These are phyloP conservation scores for Amphipoea lucens DNA, from an alignment of 2,888 invertebrate genomes.

Conservation along the genomic window DNA sequence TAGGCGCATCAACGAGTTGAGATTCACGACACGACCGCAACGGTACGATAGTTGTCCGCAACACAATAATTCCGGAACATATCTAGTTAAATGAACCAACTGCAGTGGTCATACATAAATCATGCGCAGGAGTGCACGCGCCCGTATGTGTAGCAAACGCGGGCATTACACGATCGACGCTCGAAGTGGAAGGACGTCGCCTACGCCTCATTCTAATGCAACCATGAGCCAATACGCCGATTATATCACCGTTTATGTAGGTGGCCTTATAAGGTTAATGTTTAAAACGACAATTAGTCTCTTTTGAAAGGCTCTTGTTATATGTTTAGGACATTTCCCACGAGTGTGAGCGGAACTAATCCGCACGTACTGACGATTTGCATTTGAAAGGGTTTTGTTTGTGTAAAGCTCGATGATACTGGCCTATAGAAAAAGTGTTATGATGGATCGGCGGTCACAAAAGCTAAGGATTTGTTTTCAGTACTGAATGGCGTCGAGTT, in stretches of 20 bases:
- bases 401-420: conserved; percentile 85
- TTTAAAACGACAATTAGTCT: conserved; percentile 76
- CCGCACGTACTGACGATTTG: conserved; percentile 88
- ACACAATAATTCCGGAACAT: conserved; percentile 86
- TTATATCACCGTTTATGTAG: conserved; percentile 89
- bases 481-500: conserved; percentile 86
- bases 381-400: conserved; percentile 89
- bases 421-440: conserved; percentile 86
- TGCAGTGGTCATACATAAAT: conserved; percentile 86
- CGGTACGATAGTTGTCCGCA: conserved; percentile 79
- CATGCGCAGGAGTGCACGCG: conserved; percentile 83
- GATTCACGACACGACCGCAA: conserved; percentile 81
- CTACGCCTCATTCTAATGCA: conserved; percentile 81
- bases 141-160: conserved; percentile 76
- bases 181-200: conserved; percentile 85
- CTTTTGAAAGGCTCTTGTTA: conserved; percentile 62
- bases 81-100: conserved; percentile 86
- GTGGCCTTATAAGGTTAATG: conserved; percentile 90
- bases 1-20: conserved; percentile 68
- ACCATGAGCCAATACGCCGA: conserved; percentile 83
- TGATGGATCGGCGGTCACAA: conserved; percentile 87
- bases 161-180: conserved; percentile 77
- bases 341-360: conserved; percentile 85
- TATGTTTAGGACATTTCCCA: conserved; percentile 82
- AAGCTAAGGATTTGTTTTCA: conserved; percentile 88